Base-by-base conservation (phyloP, 2,888 invertebrate genomes). In the Cynaeus angustus region DNA sequence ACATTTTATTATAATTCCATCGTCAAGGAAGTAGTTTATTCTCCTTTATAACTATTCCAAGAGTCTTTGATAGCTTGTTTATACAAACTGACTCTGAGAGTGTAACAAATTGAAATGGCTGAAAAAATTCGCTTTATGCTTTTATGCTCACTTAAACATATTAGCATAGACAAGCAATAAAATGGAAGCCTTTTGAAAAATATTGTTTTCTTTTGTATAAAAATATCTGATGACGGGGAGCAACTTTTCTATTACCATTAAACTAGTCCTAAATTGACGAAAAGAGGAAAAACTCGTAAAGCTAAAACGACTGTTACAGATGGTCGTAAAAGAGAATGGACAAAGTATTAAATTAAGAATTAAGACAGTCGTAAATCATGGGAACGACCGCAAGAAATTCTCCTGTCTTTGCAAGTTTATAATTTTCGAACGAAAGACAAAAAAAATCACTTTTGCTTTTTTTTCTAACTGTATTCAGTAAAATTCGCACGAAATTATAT, bases 241-340 rank as follows among this genome's bases (percentile, higher is more conserved):
- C 14, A 41, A 56, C 38, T 56, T 56, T 56, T 56, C 56, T 56
- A 56, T 56, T 56, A 56, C 26, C 56, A 26, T 56, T 21, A 56
- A 56, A 56, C 21, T 43, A 56, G 41, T 56, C 56, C 56, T 21
- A 56, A 56, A 56, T 13, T 56, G 56, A 30, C 43, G 59, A 21
- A 46, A 59, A 46, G 43, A 28, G 13, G 59, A 46, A 46, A 59
- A 59, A 46, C 59, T 59, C 59, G 59, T 59, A 59, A 59, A 59
- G 28, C 45, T 46, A 59, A 59, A 59, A 59, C 59, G 59, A 59
- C 46, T 59, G 59, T 59, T 59, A 59, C 59, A 59, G 59, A 59
- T 59, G 59, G 59, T 59, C 61, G 61, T 61, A 61, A 61, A 61
- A 61, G 59, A 13, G 46, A 59, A 59, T 59, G 30, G 59, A 59